Percentiles rank a stretch among this genome's conserved stretches.
phyloP scores from a whole-genome alignment of 2,888 invertebrate species.

The Crioceris asparagi region DNA sequence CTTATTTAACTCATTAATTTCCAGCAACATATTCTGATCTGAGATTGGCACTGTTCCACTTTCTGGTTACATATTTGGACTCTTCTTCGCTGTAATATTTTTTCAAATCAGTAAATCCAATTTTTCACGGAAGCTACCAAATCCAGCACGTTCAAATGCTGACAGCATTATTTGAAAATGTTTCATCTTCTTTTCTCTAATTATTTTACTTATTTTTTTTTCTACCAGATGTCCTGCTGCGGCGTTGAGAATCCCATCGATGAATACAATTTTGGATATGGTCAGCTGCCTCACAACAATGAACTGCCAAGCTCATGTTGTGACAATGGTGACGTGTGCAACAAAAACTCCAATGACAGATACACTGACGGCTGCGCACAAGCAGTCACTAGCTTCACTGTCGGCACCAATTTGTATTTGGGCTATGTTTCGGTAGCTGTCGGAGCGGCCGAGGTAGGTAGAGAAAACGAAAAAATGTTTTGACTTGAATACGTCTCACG shows the following conservation, averaged over 20 bases:
- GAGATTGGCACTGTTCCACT: too few species aligned
- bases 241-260: constrained; percentile 11
- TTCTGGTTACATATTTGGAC: too few species aligned
- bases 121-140: too few species aligned
- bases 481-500: too few species aligned
- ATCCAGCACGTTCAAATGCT: too few species aligned
- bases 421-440: constrained; percentile 15
- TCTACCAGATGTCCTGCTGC: constrained; percentile 18
- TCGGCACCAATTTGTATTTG: constrained; percentile 15
- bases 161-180: too few species aligned
- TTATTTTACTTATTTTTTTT: neutral
- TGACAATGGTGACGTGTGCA: constrained; percentile 4
- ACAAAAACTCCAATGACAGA: constrained; percentile 4
- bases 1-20: too few species aligned
- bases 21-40: too few species aligned
- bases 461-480: too few species aligned
- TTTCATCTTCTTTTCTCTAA: too few species aligned
- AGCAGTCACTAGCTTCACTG: constrained; percentile 9
- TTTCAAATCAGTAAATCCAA: too few species aligned
- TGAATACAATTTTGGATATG: constrained; percentile 8
- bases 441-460: constrained; percentile 15
- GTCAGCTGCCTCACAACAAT: constrained; percentile 4
- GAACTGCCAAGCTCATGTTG: constrained; percentile 10
- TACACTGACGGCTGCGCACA: constrained; percentile 12
- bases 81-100: too few species aligned